Evolutionary conservation across 2,888 invertebrate species (phyloP).

Genomic region (Carcina quercana): DNA sequence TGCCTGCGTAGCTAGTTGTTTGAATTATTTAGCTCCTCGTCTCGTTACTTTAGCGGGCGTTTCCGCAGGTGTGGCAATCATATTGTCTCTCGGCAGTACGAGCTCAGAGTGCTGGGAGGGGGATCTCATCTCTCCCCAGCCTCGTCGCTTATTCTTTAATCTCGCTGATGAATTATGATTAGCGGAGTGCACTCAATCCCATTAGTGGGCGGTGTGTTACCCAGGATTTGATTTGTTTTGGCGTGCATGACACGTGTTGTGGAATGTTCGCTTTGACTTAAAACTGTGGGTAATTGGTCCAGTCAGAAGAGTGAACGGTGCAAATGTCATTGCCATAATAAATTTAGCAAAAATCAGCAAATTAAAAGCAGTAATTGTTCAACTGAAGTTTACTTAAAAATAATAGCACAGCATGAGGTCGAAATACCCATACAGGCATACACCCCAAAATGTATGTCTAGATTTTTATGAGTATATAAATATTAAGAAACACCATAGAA

Average conservation of each 20-base stretch:
- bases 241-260: constrained; percentile 2
- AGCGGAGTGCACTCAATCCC: constrained; percentile 70
- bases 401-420: too few species aligned
- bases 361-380: too few species aligned
- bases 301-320: too few species aligned
- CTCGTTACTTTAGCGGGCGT: constrained; percentile 66
- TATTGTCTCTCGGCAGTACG: constrained; percentile 57
- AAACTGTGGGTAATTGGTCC: too few species aligned
- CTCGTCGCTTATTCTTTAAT: constrained; percentile 67
- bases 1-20: constrained; percentile 39
- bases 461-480: too few species aligned
- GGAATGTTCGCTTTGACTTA: too few species aligned
- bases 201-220: constrained; percentile 49
- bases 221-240: constrained; percentile 42
- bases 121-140: constrained; percentile 30
- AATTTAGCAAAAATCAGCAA: too few species aligned
- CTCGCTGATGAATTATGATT: constrained; percentile 74
- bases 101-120: constrained; percentile 13
- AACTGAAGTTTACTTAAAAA: too few species aligned
- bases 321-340: too few species aligned
- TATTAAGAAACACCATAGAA: too few species aligned
- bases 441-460: too few species aligned
- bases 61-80: constrained; percentile 74
- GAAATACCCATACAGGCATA: too few species aligned
- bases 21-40: constrained; percentile 69